Percentiles rank a stretch among this genome's conserved stretches.
Evolutionary conservation across 1,140 invertebrate genomes (phyloP).

Genomic region (Myzus persicae): DNA sequence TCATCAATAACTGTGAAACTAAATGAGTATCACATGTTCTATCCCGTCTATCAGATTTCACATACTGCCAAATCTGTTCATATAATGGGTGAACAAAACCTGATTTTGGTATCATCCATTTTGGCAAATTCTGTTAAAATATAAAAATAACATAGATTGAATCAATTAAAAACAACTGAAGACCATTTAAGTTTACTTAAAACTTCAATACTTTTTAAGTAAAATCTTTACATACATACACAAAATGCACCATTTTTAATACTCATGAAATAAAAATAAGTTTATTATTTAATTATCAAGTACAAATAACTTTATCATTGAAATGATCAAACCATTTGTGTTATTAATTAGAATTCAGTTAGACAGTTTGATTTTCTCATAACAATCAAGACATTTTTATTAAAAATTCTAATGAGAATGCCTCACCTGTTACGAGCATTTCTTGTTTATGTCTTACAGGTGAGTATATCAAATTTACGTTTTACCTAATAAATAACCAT

Average conservation of each 20-base stretch:
- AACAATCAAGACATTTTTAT: too few species aligned
- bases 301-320: not conserved
- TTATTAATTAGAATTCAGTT: too few species aligned
- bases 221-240: not conserved
- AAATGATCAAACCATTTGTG: not conserved
- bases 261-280: not conserved
- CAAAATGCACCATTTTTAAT: not conserved
- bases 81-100: slow-evolving; percentile 67
- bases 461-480: not conserved
- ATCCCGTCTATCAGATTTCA: slow-evolving; percentile 63
- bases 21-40: slow-evolving; percentile 70
- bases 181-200: not conserved
- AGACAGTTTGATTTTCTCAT: too few species aligned
- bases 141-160: not conserved
- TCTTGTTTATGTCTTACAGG: not conserved
- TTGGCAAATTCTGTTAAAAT: slow-evolving; percentile 63
- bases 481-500: too few species aligned
- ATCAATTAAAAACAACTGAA: not conserved
- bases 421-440: not conserved
- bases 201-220: not conserved
- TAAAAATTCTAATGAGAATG: too few species aligned
- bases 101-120: slow-evolving; percentile 67
- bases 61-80: slow-evolving; percentile 66
- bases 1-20: slow-evolving; percentile 71
- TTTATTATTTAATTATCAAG: not conserved